Conservation (phyloP, 1,140 invertebrate species). For the Brachionus sp. region DNA sequence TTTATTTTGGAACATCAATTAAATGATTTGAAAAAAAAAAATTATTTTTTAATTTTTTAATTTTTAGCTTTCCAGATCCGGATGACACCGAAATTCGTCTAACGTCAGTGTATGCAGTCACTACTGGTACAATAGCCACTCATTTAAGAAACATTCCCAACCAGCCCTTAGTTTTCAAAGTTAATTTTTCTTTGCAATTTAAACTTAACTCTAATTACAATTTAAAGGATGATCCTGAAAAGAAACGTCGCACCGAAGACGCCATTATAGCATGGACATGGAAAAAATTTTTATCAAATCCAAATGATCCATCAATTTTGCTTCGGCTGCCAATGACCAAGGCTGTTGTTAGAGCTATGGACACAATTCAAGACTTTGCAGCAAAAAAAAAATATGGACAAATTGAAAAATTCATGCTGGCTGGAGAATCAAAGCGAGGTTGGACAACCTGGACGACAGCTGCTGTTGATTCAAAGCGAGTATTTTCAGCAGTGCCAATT, state of each 20-base stretch:
- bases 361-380: slow-evolving; percentile 50
- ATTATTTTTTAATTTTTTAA: too few species aligned
- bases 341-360: slow-evolving; percentile 52
- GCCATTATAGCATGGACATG: slow-evolving; percentile 53
- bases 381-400: slow-evolving; percentile 40
- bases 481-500: slow-evolving; percentile 53
- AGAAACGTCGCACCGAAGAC: slow-evolving; percentile 50
- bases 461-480: slow-evolving; percentile 53
- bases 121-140: slow-evolving; percentile 49
- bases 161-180: slow-evolving; percentile 51
- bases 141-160: slow-evolving; percentile 53
- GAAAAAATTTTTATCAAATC: slow-evolving; percentile 42
- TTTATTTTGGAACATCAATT: too few species aligned
- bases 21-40: too few species aligned
- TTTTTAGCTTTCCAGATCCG: slow-evolving; percentile 46
- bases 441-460: slow-evolving; percentile 56
- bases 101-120: slow-evolving; percentile 49
- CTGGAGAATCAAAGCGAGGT: slow-evolving; percentile 54
- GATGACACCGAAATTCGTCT: slow-evolving; percentile 50
- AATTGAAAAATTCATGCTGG: slow-evolving; percentile 50
- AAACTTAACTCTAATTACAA: not conserved
- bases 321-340: slow-evolving; percentile 41
- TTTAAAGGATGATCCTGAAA: slow-evolving; percentile 51
- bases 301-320: slow-evolving; percentile 3
- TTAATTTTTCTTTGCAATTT: slow-evolving; percentile 45